phyloP scores from a whole-genome alignment of 2,113 vertebrate species.

The Pollachius pollachius region DNA sequence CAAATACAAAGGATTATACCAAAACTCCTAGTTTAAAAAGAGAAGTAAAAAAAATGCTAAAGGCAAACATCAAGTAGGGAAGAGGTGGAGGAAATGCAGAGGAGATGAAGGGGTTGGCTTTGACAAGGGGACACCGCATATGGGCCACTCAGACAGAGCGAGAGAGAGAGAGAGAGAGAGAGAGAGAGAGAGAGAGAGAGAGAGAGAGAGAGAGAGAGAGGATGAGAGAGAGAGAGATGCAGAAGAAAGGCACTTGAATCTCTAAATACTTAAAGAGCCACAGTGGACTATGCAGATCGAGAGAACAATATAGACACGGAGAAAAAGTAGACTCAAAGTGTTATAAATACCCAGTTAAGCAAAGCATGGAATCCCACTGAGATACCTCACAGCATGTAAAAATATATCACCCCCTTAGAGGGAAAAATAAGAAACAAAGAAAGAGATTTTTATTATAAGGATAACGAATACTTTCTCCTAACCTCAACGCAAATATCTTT shows the following conservation, averaged over 20 bases:
- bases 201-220: neutral
- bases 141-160: slow-evolving; percentile 30
- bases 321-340: neutral
- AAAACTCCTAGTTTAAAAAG: too few relatives aligned
- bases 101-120: slow-evolving; percentile 3
- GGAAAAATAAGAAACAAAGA: too few relatives aligned
- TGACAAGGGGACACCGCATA: slow-evolving; percentile 35
- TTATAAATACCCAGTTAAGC: slow-evolving; percentile 37
- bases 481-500: too few relatives aligned
- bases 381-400: neutral
- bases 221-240: neutral
- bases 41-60: too few relatives aligned
- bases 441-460: too few relatives aligned
- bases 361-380: slow-evolving; percentile 35
- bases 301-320: neutral
- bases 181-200: slow-evolving; percentile 1
- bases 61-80: too few relatives aligned
- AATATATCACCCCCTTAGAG: neutral
- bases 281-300: neutral
- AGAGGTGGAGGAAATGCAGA: slow-evolving; percentile 31
- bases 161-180: slow-evolving; percentile 15
- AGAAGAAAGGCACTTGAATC: neutral
- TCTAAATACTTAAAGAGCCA: neutral
- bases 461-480: too few relatives aligned
- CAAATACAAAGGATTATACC: slow-evolving; percentile 16